These are phyloP conservation scores for Taurulus bubalis DNA, from an alignment of 2,113 vertebrate species.

Conservation along the genomic window DNA sequence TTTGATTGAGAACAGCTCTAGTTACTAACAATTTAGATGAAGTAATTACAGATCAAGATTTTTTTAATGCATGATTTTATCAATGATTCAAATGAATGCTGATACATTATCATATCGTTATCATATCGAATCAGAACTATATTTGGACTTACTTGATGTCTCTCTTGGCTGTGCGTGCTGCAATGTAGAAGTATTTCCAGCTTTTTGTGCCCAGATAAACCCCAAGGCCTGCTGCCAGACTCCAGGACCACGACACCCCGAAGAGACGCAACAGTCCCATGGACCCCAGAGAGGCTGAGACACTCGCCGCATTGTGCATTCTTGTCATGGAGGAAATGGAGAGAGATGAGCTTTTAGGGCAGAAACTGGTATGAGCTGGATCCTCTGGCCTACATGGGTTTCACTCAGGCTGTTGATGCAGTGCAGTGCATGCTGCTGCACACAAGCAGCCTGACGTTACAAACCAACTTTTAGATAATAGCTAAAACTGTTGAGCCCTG, in stretches of 20 bases:
- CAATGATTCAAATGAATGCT: not conserved
- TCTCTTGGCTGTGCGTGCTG: conserved; percentile 86
- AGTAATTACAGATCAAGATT: not conserved
- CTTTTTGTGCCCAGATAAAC: conserved; percentile 89
- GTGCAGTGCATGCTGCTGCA: conserved; percentile 18
- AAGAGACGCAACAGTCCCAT: conserved; percentile 85
- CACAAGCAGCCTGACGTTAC: not conserved
- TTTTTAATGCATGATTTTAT: not conserved
- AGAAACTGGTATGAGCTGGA: conserved; percentile 10
- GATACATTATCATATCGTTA: not conserved
- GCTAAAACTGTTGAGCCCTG: not conserved
- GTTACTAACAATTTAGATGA: not conserved
- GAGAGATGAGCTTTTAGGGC: conserved; percentile 30
- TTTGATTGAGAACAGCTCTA: not conserved
- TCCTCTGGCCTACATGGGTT: conserved; percentile 7
- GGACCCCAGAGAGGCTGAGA: conserved; percentile 83
- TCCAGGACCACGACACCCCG: conserved; percentile 91
- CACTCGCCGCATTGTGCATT: conserved; percentile 84
- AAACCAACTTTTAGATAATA: not conserved
- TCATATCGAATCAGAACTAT: not conserved
- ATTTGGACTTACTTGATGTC: conserved; percentile 87
- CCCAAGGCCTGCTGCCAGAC: conserved; percentile 85
- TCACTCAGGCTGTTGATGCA: not conserved
- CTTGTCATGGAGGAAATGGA: conserved; percentile 61
- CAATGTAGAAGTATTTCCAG: conserved; percentile 91